Percentiles rank a stretch among this genome's conserved stretches.
Evolutionary conservation across 2,797 vertebrate genomes (phyloP).

Genomic region (Betta splendens): DNA sequence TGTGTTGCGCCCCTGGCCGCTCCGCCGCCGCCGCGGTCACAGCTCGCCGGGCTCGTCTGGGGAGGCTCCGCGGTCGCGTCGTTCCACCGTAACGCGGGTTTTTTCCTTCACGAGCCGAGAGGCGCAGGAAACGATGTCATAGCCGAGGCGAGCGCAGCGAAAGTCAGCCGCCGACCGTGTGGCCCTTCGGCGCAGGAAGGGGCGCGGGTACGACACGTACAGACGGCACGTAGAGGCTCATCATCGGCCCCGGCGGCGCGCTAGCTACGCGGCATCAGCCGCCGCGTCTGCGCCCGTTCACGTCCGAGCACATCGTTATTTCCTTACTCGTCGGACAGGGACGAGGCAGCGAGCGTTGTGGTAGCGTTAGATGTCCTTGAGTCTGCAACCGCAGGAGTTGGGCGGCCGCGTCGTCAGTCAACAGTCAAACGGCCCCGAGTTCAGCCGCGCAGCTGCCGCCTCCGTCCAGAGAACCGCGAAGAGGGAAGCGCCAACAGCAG

Average conservation of each 20-base stretch:
- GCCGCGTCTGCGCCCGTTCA: slow-evolving; percentile 52
- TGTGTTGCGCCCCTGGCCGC: slow-evolving; percentile 43
- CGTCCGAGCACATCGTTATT: slow-evolving; percentile 57
- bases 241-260: slow-evolving; percentile 28
- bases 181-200: slow-evolving; percentile 42
- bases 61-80: slow-evolving; percentile 8
- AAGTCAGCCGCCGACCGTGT: slow-evolving; percentile 47
- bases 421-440: neutral
- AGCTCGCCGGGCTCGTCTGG: slow-evolving; percentile 54
- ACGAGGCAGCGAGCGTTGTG: slow-evolving; percentile 61
- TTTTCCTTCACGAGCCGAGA: slow-evolving; percentile 22
- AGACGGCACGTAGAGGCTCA: slow-evolving; percentile 51
- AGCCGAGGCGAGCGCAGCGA: slow-evolving; percentile 20
- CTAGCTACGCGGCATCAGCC: slow-evolving; percentile 15
- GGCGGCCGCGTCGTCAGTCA: slow-evolving; percentile 19
- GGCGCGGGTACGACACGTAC: slow-evolving; percentile 41
- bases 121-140: slow-evolving; percentile 48
- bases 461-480: slow-evolving; percentile 32
- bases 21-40: slow-evolving; percentile 34
- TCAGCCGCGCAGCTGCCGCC: slow-evolving; percentile 27
- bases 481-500: slow-evolving; percentile 19
- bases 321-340: slow-evolving; percentile 58
- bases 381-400: slow-evolving; percentile 51
- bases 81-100: slow-evolving; percentile 4
- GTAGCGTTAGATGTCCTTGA: slow-evolving; percentile 73